Evolutionary conservation across 2,888 invertebrate species (phyloP), one percentile per base, ranked within the genome.

Genomic region (Ennomos quercinarius): DNA sequence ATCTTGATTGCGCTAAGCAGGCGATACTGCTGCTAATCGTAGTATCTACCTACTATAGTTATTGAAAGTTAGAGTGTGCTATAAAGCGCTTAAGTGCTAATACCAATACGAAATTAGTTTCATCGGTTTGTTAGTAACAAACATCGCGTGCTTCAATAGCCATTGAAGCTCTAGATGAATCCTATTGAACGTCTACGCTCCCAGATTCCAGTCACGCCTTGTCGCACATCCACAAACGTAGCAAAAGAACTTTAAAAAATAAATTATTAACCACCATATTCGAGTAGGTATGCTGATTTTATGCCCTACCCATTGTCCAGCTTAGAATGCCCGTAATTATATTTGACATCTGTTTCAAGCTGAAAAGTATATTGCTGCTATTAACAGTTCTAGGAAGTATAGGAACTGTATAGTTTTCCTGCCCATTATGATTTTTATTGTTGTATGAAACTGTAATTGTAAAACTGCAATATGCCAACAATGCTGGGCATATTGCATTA

Each of bases 151-250:
- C 46, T 51, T 42, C 41, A 46, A 37, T 41, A 55, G 38, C 46
- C 43, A 56, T 56, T 56, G 46, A 52, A 42, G 27, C 47, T 55
- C 46, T 51, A 36, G 49, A 37, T 41, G 46, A 59, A 53, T 57
- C 57, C 54, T 17, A 61, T 53, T 57, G 55, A 63, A 63, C 49
- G 44, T 40, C 49, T 56, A 60, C 65, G 58, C 63, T 66, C 65
- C 67, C 65, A 66, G 53, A 64, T 66, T 66, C 60, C 48, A 41
- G 51, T 65, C 63, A 67, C 65, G 67, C 61, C 40, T 46, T 45
- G 64, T 17, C 51, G 63, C 57, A 53, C 54, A 43, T 38, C 48
- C 60, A 61, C 57, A 60, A 62, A 52, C 54, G 60, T 59, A 61
- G 66, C 66, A 66, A 66, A 60, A 59, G 62, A 45, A 66, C 61